phyloP scores from a whole-genome alignment of 2,113 vertebrate species.

The Zapus hudsonius region DNA sequence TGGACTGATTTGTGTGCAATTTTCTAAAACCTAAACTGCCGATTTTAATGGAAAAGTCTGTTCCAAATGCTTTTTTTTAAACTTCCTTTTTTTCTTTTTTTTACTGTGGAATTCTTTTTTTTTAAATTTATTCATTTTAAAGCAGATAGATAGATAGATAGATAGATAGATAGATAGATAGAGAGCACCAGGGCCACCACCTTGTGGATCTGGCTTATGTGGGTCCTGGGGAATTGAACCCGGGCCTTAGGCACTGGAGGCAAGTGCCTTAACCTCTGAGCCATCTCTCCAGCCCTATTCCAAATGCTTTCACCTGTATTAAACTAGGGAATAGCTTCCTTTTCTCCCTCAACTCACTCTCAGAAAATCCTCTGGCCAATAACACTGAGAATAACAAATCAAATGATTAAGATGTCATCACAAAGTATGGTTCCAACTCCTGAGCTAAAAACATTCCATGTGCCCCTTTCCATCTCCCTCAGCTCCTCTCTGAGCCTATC shows the following conservation, averaged over 20 bases:
- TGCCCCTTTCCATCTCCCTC: background rate
- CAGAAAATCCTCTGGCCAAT: background rate
- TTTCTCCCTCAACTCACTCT: too few relatives aligned
- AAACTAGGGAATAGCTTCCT: conserved; percentile 41
- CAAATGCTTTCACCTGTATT: background rate
- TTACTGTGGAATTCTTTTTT: too few relatives aligned
- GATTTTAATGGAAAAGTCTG: conserved; percentile 47
- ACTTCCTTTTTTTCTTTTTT: too few relatives aligned
- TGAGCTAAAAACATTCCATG: background rate
- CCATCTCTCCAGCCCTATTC: too few relatives aligned
- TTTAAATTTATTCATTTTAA: too few relatives aligned
- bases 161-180: too few relatives aligned
- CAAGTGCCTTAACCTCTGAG: too few relatives aligned
- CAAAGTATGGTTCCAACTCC: background rate
- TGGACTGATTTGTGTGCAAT: background rate
- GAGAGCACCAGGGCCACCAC: too few relatives aligned
- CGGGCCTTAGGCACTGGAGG: too few relatives aligned
- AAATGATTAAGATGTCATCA: conserved; percentile 9
- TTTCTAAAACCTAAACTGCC: background rate
- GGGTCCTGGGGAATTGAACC: too few relatives aligned
- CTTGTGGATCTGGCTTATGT: too few relatives aligned
- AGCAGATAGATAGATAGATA: too few relatives aligned
- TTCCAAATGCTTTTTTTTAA: background rate
- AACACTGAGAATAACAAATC: background rate
- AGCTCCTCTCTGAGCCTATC: background rate